Percentiles rank a stretch among this genome's conserved stretches.
Evolutionary conservation across 2,113 vertebrate species (phyloP).

Genomic region (Callocephalon fimbriatum): DNA sequence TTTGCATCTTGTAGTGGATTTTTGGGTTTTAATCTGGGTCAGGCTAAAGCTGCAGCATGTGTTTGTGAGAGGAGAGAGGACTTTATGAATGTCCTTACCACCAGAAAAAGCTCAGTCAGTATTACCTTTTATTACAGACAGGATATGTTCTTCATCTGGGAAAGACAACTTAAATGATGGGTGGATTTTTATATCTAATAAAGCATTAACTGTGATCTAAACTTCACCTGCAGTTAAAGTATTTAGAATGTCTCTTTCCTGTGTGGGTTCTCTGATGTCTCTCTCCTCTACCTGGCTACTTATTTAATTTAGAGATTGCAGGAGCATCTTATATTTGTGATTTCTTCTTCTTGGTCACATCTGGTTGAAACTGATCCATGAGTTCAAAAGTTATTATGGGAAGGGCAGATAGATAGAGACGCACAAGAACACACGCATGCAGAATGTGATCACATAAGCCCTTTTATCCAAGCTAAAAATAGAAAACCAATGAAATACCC

Average conservation of each 20-base stretch:
- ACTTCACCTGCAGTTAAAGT: neutral
- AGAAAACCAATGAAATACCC: neutral
- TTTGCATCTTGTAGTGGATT: neutral
- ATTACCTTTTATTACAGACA: constrained; percentile 9
- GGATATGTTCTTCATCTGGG: neutral
- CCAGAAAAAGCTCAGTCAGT: neutral
- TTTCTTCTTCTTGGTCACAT: neutral
- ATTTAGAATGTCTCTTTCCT: neutral
- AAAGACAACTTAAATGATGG: constrained; percentile 21
- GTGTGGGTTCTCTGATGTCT: neutral
- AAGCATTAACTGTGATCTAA: constrained; percentile 9
- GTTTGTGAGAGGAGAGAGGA: neutral
- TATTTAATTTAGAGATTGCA: neutral
- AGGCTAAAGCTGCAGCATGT: neutral
- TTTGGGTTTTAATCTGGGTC: neutral
- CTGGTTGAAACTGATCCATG: neutral
- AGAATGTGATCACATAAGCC: neutral
- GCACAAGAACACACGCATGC: neutral
- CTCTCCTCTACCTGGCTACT: neutral
- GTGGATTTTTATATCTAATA: constrained; percentile 25
- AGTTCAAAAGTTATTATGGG: neutral
- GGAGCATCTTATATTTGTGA: neutral
- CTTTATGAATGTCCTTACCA: neutral
- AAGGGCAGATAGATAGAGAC: neutral
- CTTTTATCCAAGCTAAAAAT: neutral